Evolutionary conservation across 2,113 vertebrate species (phyloP).

Genomic region (Takifugu flavidus): DNA sequence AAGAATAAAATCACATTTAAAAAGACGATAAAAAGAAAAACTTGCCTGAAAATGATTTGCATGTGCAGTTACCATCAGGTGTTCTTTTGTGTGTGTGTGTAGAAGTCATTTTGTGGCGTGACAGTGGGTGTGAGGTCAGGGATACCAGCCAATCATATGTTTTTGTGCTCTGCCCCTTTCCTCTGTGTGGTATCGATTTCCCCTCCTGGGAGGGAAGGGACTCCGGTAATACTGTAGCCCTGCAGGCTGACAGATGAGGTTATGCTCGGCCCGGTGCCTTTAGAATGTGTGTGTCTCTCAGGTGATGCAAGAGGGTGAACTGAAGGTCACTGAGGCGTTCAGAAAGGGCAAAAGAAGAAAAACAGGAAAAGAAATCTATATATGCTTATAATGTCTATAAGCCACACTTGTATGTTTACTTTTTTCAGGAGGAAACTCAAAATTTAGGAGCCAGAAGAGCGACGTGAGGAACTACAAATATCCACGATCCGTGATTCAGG

Average conservation of each 20-base stretch:
- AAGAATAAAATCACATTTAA: background rate
- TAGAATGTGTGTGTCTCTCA: background rate
- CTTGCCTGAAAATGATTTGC: background rate
- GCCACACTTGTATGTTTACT: background rate
- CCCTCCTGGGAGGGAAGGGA: constrained; percentile 3
- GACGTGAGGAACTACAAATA: background rate
- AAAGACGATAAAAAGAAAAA: background rate
- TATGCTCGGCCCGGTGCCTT: constrained; percentile 18
- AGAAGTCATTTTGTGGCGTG: background rate
- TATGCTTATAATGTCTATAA: background rate
- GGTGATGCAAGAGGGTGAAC: constrained; percentile 38
- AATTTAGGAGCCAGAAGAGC: background rate
- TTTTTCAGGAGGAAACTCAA: background rate
- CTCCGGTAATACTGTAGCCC: background rate
- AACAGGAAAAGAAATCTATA: background rate
- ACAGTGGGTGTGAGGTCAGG: constrained; percentile 16
- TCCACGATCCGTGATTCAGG: background rate
- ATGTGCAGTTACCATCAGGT: no score
- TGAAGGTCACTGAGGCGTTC: constrained; percentile 25
- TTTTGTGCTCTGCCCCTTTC: constrained; percentile 18
- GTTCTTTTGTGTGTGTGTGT: background rate
- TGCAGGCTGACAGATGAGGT: constrained; percentile 30
- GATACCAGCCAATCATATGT: constrained; percentile 19
- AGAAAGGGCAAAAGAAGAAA: constrained; percentile 6
- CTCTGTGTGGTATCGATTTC: constrained; percentile 28